A percentile compares a stretch with the other conserved stretches of the same genome.
phyloP scores from a whole-genome alignment of 2,888 invertebrate genomes.

The Leptinotarsa rubiginosa region DNA sequence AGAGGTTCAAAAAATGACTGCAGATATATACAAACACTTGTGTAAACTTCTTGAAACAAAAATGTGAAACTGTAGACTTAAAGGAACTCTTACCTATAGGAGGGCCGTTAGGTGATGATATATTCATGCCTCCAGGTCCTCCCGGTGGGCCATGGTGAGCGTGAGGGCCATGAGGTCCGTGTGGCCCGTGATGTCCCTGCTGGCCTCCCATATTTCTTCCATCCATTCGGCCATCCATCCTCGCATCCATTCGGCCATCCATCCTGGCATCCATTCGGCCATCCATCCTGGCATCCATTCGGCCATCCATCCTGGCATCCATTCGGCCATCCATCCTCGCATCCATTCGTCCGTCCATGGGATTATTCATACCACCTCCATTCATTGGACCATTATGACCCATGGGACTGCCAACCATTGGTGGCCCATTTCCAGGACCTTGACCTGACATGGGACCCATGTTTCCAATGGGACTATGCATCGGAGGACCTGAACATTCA shows the following conservation, averaged over 20 bases:
- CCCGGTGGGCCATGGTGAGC: constrained; percentile 44
- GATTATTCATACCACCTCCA: constrained; percentile 70
- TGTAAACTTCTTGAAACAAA: no score
- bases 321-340: neutral
- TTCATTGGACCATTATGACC: constrained; percentile 74
- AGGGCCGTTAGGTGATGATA: constrained; percentile 57
- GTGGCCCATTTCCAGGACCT: constrained; percentile 56
- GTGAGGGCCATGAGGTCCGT: constrained; percentile 56
- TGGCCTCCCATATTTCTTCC: constrained; percentile 66
- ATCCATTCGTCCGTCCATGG: constrained; percentile 73
- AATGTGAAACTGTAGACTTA: no score
- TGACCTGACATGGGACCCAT: constrained; percentile 69
- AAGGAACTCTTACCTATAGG: constrained; percentile 30
- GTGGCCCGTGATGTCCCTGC: constrained; percentile 47
- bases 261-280: constrained; percentile 65
- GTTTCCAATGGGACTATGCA: constrained; percentile 76
- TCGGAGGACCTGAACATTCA: constrained; percentile 58
- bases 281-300: constrained; percentile 2
- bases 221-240: neutral
- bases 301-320: neutral
- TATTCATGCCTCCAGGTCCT: constrained; percentile 52
- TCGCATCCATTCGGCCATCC: constrained; percentile 29
- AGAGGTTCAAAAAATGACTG: neutral
- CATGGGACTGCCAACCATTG: constrained; percentile 51
- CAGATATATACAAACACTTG: no score